Percentiles rank a stretch among this genome's conserved stretches.
phyloP scores from a whole-genome alignment of 2,797 vertebrate species.

The Pangasius krempfi region DNA sequence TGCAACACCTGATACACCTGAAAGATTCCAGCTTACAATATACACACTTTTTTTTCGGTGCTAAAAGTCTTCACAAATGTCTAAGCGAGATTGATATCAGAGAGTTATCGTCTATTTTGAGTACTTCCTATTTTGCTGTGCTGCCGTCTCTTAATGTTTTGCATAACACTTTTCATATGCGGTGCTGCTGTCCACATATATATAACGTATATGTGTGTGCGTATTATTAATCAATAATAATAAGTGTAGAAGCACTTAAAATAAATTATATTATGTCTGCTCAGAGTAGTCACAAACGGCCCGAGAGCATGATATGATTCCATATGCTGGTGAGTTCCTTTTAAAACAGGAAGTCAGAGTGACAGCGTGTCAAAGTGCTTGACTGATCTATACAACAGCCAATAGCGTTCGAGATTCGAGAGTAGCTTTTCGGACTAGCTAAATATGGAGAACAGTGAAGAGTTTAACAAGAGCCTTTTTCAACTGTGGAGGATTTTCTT shows the following conservation, averaged over 20 bases:
- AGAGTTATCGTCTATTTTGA: rapidly evolving
- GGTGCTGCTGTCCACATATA: neutral
- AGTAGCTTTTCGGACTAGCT: neutral
- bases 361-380: neutral
- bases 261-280: neutral
- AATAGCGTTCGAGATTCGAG: neutral
- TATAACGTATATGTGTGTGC: no score
- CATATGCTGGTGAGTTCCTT: no score
- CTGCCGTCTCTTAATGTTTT: no score
- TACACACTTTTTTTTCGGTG: neutral
- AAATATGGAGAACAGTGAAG: neutral
- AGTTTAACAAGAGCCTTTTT: neutral
- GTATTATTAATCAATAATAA: no score
- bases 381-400: neutral
- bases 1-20: neutral
- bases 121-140: neutral
- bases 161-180: neutral
- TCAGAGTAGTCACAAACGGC: neutral
- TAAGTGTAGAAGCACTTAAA: no score
- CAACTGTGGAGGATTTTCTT: neutral
- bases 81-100: neutral
- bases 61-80: neutral
- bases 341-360: neutral
- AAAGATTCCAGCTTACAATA: neutral
- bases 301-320: neutral